Percentiles rank a stretch among this genome's conserved stretches.
Conservation (phyloP, 2,888 invertebrate genomes). For the Trichacis sp. region DNA sequence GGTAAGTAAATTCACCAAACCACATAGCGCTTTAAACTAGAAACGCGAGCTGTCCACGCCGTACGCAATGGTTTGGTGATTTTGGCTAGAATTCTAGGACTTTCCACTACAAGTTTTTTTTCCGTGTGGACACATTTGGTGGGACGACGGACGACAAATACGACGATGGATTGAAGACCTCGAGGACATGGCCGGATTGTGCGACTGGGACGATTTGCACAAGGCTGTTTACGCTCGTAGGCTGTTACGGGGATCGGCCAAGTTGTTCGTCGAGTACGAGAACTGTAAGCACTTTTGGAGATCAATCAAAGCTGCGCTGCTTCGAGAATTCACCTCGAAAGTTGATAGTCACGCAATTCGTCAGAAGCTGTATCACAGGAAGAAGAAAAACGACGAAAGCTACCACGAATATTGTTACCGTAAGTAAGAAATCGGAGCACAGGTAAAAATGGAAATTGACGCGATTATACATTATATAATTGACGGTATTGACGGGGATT, state of each 20-base stretch:
- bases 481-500: slow-evolving; percentile 28
- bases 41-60: too few relatives aligned
- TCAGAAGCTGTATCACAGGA: slow-evolving; percentile 9
- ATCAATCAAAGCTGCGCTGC: slow-evolving; percentile 9
- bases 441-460: slow-evolving; percentile 22
- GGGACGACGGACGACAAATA: slow-evolving; percentile 20
- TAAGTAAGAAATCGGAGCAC: slow-evolving; percentile 28
- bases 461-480: slow-evolving; percentile 33
- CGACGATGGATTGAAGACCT: slow-evolving; percentile 27
- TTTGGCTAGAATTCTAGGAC: too few relatives aligned
- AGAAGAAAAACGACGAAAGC: slow-evolving; percentile 20
- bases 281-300: slow-evolving; percentile 25
- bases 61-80: too few relatives aligned
- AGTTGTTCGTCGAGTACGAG: slow-evolving; percentile 8
- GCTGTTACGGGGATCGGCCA: slow-evolving; percentile 22
- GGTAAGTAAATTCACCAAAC: too few relatives aligned
- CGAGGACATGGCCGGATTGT: slow-evolving; percentile 27
- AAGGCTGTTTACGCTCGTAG: slow-evolving; percentile 30
- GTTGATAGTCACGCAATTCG: slow-evolving; percentile 24
- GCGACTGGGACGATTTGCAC: slow-evolving; percentile 28
- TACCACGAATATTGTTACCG: slow-evolving; percentile 28
- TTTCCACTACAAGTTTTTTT: too few relatives aligned
- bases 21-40: too few relatives aligned
- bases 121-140: too few relatives aligned
- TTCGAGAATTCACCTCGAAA: slow-evolving; percentile 17